A percentile compares a stretch with the other conserved stretches of the same genome.
These are phyloP conservation scores for Drosophila yakuba DNA, from an alignment of 1,140 invertebrate genomes.

Conservation along the genomic window DNA sequence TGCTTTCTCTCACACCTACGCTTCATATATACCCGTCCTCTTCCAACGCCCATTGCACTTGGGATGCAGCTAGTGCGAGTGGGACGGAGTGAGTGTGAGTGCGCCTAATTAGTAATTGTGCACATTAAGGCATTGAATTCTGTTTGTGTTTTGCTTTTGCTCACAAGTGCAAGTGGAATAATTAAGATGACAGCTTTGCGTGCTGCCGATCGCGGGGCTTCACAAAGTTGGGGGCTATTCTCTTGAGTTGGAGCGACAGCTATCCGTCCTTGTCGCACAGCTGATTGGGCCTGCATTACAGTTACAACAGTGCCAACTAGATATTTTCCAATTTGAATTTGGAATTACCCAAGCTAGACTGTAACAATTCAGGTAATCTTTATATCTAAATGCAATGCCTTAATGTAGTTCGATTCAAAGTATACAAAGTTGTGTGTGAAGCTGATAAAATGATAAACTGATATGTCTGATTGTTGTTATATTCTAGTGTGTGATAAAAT, in stretches of 20 bases:
- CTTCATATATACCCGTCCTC: not conserved
- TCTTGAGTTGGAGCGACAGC: not conserved
- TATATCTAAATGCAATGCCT: too few species aligned
- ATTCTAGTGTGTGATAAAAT: not conserved
- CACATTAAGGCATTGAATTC: conserved; percentile 52
- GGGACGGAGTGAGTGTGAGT: not conserved
- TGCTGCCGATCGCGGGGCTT: conserved; percentile 2
- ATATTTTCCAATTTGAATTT: not conserved
- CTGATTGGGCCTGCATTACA: not conserved
- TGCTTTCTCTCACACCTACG: conserved; percentile 22
- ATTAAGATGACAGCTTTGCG: conserved; percentile 12
- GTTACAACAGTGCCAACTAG: not conserved
- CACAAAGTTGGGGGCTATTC: conserved; percentile 1
- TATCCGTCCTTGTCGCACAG: not conserved
- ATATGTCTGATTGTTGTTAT: too few species aligned
- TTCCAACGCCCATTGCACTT: not conserved
- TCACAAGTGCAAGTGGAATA: conserved; percentile 50
- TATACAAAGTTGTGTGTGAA: too few species aligned
- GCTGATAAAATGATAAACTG: too few species aligned
- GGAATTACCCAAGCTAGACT: too few species aligned
- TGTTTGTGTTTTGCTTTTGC: not conserved
- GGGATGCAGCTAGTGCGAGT: conserved; percentile 12
- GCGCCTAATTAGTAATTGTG: conserved; percentile 64
- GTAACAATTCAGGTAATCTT: too few species aligned
- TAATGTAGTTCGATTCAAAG: too few species aligned